These are phyloP conservation scores for Hyaena hyaena DNA, from an alignment of 2,113 vertebrate species.

Conservation along the genomic window DNA sequence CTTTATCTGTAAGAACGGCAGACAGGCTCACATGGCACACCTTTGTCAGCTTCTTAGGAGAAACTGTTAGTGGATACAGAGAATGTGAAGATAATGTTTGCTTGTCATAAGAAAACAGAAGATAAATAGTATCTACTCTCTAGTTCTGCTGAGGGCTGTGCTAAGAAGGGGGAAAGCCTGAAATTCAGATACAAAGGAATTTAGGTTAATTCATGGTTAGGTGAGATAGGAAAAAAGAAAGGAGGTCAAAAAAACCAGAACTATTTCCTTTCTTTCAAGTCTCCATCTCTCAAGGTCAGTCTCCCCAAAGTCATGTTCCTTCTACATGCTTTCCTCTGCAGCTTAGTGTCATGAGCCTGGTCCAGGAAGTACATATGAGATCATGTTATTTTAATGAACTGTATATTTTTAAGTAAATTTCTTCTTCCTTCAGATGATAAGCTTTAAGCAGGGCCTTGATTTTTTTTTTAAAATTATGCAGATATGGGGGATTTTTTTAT, in stretches of 20 bases:
- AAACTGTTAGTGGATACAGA: not conserved
- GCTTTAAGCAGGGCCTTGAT: not conserved
- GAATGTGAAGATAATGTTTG: not conserved
- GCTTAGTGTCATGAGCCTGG: not conserved
- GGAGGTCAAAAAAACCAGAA: not conserved
- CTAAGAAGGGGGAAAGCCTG: not conserved
- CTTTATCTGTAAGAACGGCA: not conserved
- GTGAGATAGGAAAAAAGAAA: not conserved
- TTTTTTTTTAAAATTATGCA: not conserved
- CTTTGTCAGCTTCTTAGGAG: not conserved
- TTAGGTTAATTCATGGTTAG: not conserved
- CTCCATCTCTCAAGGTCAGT: not conserved
- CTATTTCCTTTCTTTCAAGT: not conserved
- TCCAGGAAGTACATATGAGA: not conserved
- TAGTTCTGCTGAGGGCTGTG: not conserved
- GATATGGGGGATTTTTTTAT: not conserved
- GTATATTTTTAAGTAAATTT: not conserved
- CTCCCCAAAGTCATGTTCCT: not conserved
- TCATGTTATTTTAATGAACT: not conserved
- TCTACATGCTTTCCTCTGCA: not conserved
- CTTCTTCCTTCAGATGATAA: not conserved
- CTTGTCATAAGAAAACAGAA: not conserved
- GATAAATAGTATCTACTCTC: not conserved
- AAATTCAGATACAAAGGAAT: not conserved
- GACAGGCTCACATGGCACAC: not conserved